Evolutionary conservation across 2,797 vertebrate species (phyloP).

Genomic region (Craterocephalus amniculus): DNA sequence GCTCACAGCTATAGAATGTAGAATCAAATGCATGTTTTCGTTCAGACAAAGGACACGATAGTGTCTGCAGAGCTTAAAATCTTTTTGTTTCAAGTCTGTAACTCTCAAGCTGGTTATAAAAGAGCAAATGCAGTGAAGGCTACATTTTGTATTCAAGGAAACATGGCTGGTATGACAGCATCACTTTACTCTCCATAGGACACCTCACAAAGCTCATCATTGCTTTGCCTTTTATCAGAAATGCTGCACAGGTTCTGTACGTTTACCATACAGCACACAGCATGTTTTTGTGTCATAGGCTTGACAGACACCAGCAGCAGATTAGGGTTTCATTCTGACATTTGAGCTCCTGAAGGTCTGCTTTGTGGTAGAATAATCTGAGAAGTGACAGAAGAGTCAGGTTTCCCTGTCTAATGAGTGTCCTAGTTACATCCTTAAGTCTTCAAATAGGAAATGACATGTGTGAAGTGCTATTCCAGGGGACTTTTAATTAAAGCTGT

Average conservation of each 20-base stretch:
- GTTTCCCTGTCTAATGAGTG: constrained; percentile 77
- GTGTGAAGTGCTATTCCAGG: constrained; percentile 79
- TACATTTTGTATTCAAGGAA: constrained; percentile 28
- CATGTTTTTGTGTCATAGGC: constrained; percentile 31
- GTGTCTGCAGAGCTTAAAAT: constrained; percentile 35
- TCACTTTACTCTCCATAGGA: constrained; percentile 35
- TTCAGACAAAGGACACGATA: constrained; percentile 50
- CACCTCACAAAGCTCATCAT: constrained; percentile 48
- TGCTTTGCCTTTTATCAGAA: constrained; percentile 37
- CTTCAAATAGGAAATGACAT: constrained; percentile 83
- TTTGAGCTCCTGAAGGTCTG: constrained; percentile 54
- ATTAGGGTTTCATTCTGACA: constrained; percentile 56
- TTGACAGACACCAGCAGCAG: constrained; percentile 66
- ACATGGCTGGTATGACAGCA: constrained; percentile 36
- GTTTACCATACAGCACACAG: constrained; percentile 15
- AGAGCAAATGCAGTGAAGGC: constrained; percentile 8
- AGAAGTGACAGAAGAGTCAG: constrained; percentile 56
- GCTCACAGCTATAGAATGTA: constrained; percentile 62
- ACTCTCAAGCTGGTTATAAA: constrained; percentile 21
- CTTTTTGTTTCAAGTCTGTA: constrained; percentile 32
- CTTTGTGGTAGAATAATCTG: constrained; percentile 46
- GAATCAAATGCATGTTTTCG: constrained; percentile 60
- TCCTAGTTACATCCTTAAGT: constrained; percentile 75
- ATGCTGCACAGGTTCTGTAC: constrained; percentile 28
- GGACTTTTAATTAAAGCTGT: constrained; percentile 86